Base-by-base conservation (phyloP, 2,888 invertebrate genomes). In the Odontocerum albicorne region DNA sequence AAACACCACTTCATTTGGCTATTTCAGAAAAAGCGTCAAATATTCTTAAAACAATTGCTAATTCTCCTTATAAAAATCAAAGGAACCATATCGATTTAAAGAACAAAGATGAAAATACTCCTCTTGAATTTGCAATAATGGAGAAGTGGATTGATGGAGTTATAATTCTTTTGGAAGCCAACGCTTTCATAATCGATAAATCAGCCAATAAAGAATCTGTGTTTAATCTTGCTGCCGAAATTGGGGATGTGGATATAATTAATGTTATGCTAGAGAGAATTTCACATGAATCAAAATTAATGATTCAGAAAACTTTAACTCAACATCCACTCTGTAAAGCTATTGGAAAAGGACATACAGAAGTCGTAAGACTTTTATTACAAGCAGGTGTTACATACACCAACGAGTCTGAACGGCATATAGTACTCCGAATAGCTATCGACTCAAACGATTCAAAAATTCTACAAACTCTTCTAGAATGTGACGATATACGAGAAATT, bases 1-100 rank as follows among this genome's bases (percentile, higher is more conserved):
- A 38, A 13, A 38, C 38, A 15, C 38, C 38, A n/a, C 38, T 38
- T 2, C 38, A 38, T 19, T 17, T n/a, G n/a, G 38, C 38, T 2
- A 15, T 19, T 16, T 6, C n/a, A 35, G 8, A 35, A 13, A 35
- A 12, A 35, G n/a, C n/a, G n/a, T n/a, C n/a, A n/a, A n/a, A n/a
- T n/a, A n/a, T n/a, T n/a, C n/a, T n/a, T n/a, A n/a, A n/a, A 12
- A 16, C 35, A 7, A 2, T 35, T 13, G 2, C 6, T 6, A 35
- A 8, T 38, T 2, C 19, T 16, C 2, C 19, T 16, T 17, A 7
- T 16, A 33, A 3, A 10, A 38, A 16, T 7, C 8, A 17, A 3
- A 16, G 1, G n/a, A 4, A 17, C 8, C 8, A n/a, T 16, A 2
- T 38, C n/a, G 8, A 38, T 6, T 17, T 13, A 16, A 16, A 1